Base-by-base conservation (phyloP, 1,140 invertebrate genomes). In the Dreissena polymorpha region DNA sequence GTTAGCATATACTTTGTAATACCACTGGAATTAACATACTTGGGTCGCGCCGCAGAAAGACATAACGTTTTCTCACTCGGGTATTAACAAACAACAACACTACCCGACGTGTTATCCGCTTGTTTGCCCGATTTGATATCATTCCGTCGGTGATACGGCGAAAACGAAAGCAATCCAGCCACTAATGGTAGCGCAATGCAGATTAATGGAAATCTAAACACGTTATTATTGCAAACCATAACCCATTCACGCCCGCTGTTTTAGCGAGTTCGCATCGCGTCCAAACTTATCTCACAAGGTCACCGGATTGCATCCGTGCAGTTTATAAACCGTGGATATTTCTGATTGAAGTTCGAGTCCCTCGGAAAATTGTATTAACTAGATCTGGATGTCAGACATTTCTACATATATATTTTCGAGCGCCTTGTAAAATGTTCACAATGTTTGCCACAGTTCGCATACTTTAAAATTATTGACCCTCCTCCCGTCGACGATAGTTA, bases 231-330 rank as follows among this genome's bases (percentile, higher is more conserved):
- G 57, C 50, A 67, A 73, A 73, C 70, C 69, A 69, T 51, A 76
- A 71, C 65, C 73, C 71, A 69, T 83, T 83, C 72, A 83, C 81
- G 81, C 81, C 74, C 81, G 81, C 72, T 75, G 73, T 69, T 83
- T 75, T 63, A 74, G 49, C 53, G 72, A 39, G 39, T 39, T 39
- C 39, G 39, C 39, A 39, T 39, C 55, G 50, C 39, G 39, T 39
- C 39, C 39, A 39, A 39, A 39, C 39, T 39, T 39, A 39, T 39
- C 39, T 39, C 8, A 39, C 39, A 39, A 39, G 39, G 39, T 39
- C 39, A 39, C 3, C 39, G 39, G 39, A 39, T 39, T 39, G 39
- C 39, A 39, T 39, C 39, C 39, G 39, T 39, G 39, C 39, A 39
- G 39, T 39, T 39, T 39, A 39, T 39, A 39, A 8, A 39, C 39